A percentile compares a stretch with the other conserved stretches of the same genome.
Conservation (phyloP, 2,888 invertebrate genomes). For the Cataglyphis livida region DNA sequence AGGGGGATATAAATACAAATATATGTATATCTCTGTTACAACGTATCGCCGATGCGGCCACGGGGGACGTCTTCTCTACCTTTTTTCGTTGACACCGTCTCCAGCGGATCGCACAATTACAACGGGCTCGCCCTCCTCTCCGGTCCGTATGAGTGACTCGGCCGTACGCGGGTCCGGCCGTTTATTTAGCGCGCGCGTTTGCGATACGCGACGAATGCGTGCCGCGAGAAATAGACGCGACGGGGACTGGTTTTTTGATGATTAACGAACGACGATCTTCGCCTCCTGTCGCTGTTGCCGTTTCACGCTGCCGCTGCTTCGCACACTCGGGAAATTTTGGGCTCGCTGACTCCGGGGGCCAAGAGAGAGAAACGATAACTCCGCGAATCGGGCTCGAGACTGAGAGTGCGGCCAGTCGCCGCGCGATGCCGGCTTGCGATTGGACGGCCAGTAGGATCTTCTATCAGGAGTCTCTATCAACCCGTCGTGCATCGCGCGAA, state of each 20-base stretch:
- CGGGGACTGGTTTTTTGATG: neutral
- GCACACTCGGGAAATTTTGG: conserved; percentile 46
- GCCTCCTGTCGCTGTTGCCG: conserved; percentile 50
- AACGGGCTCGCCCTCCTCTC: conserved; percentile 45
- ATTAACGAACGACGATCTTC: conserved; percentile 40
- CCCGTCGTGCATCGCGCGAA: conserved; percentile 82
- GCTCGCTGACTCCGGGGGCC: conserved; percentile 45
- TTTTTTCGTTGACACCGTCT: conserved; percentile 75
- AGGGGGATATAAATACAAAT: conserved; percentile 40
- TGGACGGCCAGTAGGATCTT: conserved; percentile 85
- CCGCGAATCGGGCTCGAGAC: conserved; percentile 81
- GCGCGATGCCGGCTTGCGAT: conserved; percentile 77
- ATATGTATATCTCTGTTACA: neutral
- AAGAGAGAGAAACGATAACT: conserved; percentile 77
- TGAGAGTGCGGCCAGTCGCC: conserved; percentile 76
- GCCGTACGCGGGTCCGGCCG: conserved; percentile 34
- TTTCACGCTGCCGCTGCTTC: conserved; percentile 38
- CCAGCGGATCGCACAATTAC: conserved; percentile 64
- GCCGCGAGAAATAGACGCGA: conserved; percentile 3
- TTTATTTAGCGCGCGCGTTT: conserved; percentile 53
- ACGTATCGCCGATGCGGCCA: neutral
- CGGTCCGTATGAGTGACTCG: neutral
- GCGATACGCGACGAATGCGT: conserved; percentile 16
- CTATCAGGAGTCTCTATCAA: conserved; percentile 86
- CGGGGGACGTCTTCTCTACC: conserved; percentile 72